These are phyloP conservation scores for Candidula unifasciata DNA, from an alignment of 2,888 invertebrate species.

Conservation along the genomic window DNA sequence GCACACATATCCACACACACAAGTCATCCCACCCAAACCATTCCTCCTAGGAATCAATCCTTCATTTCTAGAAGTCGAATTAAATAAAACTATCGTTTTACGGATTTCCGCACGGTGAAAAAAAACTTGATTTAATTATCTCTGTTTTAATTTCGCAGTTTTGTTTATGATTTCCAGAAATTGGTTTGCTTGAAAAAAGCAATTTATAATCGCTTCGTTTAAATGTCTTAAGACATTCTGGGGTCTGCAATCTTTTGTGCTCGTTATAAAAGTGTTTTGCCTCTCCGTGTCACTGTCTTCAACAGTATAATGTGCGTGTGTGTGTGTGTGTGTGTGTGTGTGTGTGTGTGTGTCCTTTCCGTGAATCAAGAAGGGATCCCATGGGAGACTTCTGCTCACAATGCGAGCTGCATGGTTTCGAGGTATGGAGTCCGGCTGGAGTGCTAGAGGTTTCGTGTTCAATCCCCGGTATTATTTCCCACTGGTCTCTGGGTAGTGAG, in stretches of 20 bases:
- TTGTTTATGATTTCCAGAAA: slow-evolving; percentile 4
- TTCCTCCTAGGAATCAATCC: neutral
- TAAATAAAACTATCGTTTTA: neutral
- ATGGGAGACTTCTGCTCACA: too few species aligned
- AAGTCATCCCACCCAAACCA: neutral
- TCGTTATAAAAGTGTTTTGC: too few species aligned
- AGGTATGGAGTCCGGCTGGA: too few species aligned
- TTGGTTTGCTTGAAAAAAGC: neutral
- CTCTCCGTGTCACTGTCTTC: too few species aligned
- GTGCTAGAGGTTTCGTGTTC: too few species aligned
- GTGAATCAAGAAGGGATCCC: too few species aligned
- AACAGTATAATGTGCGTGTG: too few species aligned
- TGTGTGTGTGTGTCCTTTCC: too few species aligned
- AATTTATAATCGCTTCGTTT: neutral
- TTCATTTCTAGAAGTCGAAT: neutral
- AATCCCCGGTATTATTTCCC: too few species aligned
- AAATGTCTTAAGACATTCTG: neutral
- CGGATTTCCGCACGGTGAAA: neutral
- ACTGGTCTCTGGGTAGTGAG: too few species aligned
- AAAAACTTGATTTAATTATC: slow-evolving; percentile 16
- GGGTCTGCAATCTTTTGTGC: neutral
- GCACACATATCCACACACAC: neutral
- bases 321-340: too few species aligned
- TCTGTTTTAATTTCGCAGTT: slow-evolving; percentile 24
- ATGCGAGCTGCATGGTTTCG: too few species aligned